Percentiles rank a stretch among this genome's conserved stretches.
phyloP scores from a whole-genome alignment of 2,113 vertebrate genomes.

The Gymnocephalus cernua region DNA sequence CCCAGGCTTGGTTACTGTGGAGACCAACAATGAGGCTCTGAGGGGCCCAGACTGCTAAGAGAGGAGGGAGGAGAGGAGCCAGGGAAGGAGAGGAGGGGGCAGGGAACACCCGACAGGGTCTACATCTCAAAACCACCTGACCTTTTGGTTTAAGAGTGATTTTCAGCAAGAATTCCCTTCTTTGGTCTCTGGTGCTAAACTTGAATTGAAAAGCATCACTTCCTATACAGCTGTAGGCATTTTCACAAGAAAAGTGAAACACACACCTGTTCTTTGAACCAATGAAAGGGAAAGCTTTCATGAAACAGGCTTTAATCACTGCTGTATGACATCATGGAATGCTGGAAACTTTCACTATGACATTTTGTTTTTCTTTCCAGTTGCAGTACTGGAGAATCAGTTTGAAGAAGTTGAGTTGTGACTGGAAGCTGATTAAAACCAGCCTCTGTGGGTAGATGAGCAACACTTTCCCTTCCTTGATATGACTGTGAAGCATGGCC shows the following conservation, averaged over 20 bases:
- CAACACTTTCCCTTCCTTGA: not conserved
- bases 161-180: not conserved
- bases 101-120: conserved; percentile 49
- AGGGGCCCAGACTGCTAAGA: conserved; percentile 70
- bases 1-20: conserved; percentile 83
- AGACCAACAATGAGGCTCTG: conserved; percentile 81
- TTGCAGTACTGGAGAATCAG: not conserved
- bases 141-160: conserved; percentile 24
- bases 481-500: not conserved
- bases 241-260: not conserved
- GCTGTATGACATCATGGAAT: not conserved
- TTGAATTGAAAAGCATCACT: conserved; percentile 9
- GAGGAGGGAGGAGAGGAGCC: conserved; percentile 54
- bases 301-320: not conserved
- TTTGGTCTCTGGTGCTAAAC: not conserved
- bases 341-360: not conserved
- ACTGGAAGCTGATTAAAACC: not conserved
- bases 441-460: not conserved
- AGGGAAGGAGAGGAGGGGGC: conserved; percentile 55
- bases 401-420: not conserved
- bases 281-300: not conserved
- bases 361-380: not conserved
- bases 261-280: not conserved
- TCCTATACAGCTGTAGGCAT: not conserved
- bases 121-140: conserved; percentile 44